A percentile compares a stretch with the other conserved stretches of the same genome.
These are phyloP conservation scores for Bufo gargarizans DNA, from an alignment of 2,113 vertebrate species.

Conservation along the genomic window DNA sequence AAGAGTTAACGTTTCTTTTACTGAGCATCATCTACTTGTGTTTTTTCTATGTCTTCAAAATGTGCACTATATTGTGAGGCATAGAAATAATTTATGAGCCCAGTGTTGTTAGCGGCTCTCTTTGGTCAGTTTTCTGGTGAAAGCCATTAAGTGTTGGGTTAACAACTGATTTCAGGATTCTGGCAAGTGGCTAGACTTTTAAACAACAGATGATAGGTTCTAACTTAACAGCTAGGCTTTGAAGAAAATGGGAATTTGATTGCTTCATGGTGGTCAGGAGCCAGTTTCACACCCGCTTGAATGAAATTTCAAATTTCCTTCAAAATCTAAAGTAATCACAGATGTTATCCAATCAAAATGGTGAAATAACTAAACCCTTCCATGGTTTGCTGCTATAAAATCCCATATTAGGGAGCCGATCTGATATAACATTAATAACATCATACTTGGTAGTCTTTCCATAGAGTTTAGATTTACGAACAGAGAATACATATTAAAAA, in stretches of 20 bases:
- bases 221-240: slow-evolving; percentile 9
- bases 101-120: background rate
- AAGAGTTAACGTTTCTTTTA: background rate
- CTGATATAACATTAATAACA: background rate
- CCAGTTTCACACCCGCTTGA: slow-evolving; percentile 22
- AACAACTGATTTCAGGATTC: slow-evolving; percentile 39
- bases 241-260: background rate
- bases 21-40: background rate
- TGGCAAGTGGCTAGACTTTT: slow-evolving; percentile 37
- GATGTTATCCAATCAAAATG: slow-evolving; percentile 30
- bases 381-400: background rate
- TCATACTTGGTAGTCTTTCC: background rate
- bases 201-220: slow-evolving; percentile 20
- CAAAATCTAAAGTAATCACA: slow-evolving; percentile 41
- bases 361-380: background rate
- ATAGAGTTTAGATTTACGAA: background rate
- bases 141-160: slow-evolving; percentile 20
- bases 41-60: background rate
- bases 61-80: background rate
- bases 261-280: background rate
- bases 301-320: slow-evolving; percentile 48
- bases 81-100: slow-evolving; percentile 31
- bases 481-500: background rate
- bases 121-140: slow-evolving; percentile 39
- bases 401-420: background rate